Evolutionary conservation across 2,888 invertebrate species (phyloP), one percentile per base, ranked within the genome.

Genomic region (Leptopilina myrica): DNA sequence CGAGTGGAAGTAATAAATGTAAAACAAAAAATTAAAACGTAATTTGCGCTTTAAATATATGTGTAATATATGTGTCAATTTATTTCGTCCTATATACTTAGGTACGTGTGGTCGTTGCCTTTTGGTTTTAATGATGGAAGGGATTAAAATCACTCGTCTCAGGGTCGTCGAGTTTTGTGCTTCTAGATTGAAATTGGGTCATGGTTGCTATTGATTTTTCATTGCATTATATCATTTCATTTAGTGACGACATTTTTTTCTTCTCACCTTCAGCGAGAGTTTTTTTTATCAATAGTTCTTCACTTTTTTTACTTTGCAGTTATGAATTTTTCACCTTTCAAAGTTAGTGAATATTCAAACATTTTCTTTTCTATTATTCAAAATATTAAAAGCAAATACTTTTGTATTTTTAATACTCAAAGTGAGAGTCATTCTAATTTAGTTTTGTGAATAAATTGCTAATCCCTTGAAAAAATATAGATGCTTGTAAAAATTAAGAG

Each of bases 61-160:
- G 8, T 15, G 15, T 49, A 67, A 67, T 67, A 46, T 43, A 43
- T 43, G 8, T 15, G 15, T 49, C 49, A 49, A 9, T 49, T 49
- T 49, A 49, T 49, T 33, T 33, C 12, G 12, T 12, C 49, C 43
- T 9, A 11, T 46, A 77, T 78, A 20, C 0, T 20, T 20, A 20
- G 20, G 73, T 80, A 78, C 64, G 78, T 69, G 79, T 79, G 81
- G 82, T 83, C 81, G 79, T 83, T 83, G 81, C 81, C 81, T 83
- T 80, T 79, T 81, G 67, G 79, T 78, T 81, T 81, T 83, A 83
- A 81, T 76, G 79, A 83, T 7, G 43, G 43, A 1, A 8, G 49
- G 53, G 69, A 69, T 53, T 69, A 69, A 69, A 69, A 69, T 26
- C 26, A 46, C 20, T 67, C 15, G 49, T 49, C 11, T 67, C 67